Evolutionary conservation across 2,113 vertebrate genomes (phyloP), one percentile per base, ranked within the genome.

Genomic region (Callocephalon fimbriatum): DNA sequence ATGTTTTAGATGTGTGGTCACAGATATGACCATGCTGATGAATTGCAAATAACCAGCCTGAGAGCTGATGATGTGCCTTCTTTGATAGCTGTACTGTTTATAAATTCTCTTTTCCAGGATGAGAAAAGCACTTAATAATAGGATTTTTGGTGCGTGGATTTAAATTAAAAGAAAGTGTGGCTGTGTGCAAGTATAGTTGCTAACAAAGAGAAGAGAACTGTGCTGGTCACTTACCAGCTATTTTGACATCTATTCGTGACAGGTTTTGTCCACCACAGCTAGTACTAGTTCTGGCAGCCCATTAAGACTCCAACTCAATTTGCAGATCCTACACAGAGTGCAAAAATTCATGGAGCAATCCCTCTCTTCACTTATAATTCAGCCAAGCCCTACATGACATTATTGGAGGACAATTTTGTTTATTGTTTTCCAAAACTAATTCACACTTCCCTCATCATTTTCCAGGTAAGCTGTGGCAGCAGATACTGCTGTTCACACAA

Each of bases 21-120:
- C 62, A 94, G 87, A 86, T 66, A 85, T 6, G 45, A 90, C 65
- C 50, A 25, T 0, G 2, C 37, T 77, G 86, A 83, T 83, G 67
- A 95, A 93, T 50, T 86, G 71, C 63, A 93, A 96, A 94, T 75
- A 88, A 84, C 62, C 67, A 94, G 32, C 13, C 8, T 53, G 40
- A 63, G 53, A 87, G 51, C n/a, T 0, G 0, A 61, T 61, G 58
- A 70, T 70, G 58, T 32, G 44, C 50, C 44, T 51, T 65, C 80
- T 91, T 93, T 94, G 74, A 73, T 62, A 80, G 50, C 59, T 50
- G 53, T 50, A 82, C 38, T 73, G 45, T 76, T 88, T 75, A 75
- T 75, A 88, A 93, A 85, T 50, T 66, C 32, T 42, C 62, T 95
- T 62, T 90, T 75, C 66, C 44, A 15, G 48, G 7, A 78, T 22